phyloP scores from a whole-genome alignment of 2,797 vertebrate genomes.

The Dromococcyx pavoninus region DNA sequence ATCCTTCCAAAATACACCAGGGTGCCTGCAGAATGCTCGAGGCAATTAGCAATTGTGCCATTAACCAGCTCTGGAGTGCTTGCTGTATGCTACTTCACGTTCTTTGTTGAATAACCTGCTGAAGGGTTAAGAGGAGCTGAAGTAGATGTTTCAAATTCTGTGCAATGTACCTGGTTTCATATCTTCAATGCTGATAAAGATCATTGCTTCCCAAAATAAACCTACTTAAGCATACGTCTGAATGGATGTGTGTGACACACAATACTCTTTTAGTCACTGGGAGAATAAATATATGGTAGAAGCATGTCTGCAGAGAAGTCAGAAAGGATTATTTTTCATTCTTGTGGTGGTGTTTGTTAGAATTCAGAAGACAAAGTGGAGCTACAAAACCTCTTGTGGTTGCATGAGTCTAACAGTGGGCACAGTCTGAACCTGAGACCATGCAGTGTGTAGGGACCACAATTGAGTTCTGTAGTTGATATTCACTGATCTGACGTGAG shows the following conservation, averaged over 20 bases:
- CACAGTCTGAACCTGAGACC: neutral
- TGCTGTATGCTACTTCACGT: neutral
- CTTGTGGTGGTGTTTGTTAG: neutral
- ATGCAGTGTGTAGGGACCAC: accelerated
- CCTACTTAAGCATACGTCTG: neutral
- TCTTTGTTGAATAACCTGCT: neutral
- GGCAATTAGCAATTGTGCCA: neutral
- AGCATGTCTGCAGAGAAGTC: neutral
- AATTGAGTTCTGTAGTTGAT: neutral
- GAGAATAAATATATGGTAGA: neutral
- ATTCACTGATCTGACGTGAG: neutral
- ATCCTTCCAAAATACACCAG: neutral
- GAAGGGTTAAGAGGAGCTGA: neutral
- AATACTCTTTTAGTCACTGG: neutral
- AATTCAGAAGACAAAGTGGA: neutral
- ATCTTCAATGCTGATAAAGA: neutral
- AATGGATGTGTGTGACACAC: neutral
- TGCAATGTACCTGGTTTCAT: neutral
- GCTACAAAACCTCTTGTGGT: neutral
- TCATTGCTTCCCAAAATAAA: neutral
- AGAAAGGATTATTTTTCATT: neutral
- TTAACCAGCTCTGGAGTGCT: neutral
- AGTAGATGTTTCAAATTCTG: neutral
- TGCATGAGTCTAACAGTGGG: neutral
- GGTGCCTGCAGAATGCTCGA: accelerated